These are phyloP conservation scores for Hypercompe scribonia DNA, from an alignment of 2,888 invertebrate genomes.

Conservation along the genomic window DNA sequence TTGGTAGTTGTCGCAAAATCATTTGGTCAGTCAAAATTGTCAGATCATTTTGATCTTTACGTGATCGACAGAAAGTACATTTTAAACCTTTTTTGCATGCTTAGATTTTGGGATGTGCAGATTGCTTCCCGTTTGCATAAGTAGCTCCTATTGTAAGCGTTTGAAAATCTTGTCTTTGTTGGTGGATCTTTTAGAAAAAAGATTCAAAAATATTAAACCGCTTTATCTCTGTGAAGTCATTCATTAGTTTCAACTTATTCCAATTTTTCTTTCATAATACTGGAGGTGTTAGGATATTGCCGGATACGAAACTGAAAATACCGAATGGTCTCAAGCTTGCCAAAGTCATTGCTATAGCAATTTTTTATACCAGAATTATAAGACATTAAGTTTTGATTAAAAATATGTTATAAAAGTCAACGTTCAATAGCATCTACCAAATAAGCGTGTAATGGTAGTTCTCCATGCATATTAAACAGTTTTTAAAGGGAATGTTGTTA, in stretches of 20 bases:
- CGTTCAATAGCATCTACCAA: not conserved
- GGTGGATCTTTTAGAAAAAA: not conserved
- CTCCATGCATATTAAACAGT: not conserved
- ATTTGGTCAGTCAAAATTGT: not conserved
- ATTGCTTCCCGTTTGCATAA: not conserved
- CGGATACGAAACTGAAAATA: not conserved
- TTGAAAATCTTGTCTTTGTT: not conserved
- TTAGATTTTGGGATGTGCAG: not conserved
- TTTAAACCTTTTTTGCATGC: not conserved
- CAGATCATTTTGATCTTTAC: too few relatives aligned
- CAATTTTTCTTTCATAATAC: not conserved
- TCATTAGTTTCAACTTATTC: not conserved
- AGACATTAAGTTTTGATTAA: conserved; percentile 28
- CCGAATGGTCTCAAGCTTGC: not conserved
- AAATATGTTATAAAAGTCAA: conserved; percentile 12
- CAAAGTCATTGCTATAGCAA: not conserved
- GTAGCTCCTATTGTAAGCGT: not conserved
- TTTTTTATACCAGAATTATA: not conserved
- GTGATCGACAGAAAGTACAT: too few relatives aligned
- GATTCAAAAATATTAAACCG: not conserved
- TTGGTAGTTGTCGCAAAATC: not conserved
- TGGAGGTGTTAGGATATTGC: not conserved
- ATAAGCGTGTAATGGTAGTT: not conserved
- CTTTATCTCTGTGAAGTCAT: too few relatives aligned
- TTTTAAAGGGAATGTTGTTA: not conserved